Evolutionary conservation across 1,140 invertebrate species (phyloP).

Genomic region (Drosophila orena): DNA sequence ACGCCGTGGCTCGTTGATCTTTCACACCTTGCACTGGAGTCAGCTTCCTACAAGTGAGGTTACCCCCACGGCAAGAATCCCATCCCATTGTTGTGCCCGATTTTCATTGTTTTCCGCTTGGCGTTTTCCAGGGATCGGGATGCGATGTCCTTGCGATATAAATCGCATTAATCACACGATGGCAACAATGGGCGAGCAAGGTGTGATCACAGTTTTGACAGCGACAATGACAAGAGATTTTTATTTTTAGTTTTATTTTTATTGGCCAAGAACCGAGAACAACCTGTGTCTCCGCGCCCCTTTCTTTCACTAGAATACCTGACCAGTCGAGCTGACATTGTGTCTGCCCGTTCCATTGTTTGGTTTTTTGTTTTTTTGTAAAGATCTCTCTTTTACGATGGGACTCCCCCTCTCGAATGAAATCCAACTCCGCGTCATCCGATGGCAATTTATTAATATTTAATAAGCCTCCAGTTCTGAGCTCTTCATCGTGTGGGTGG

Average conservation of each 20-base stretch:
- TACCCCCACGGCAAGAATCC: slow-evolving; percentile 11
- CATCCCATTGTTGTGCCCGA: slow-evolving; percentile 16
- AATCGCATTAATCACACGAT: slow-evolving; percentile 72
- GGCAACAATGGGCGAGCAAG: slow-evolving; percentile 50
- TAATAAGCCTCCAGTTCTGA: slow-evolving; percentile 54
- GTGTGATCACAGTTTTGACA: slow-evolving; percentile 74
- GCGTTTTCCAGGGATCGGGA: slow-evolving; percentile 51
- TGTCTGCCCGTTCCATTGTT: slow-evolving; percentile 53
- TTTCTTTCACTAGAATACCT: slow-evolving; percentile 46
- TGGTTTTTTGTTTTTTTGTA: slow-evolving; percentile 18
- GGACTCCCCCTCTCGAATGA: slow-evolving; percentile 6
- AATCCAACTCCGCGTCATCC: slow-evolving; percentile 38
- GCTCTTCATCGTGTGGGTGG: slow-evolving; percentile 67
- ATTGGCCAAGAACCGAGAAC: slow-evolving; percentile 15
- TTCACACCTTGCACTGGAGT: slow-evolving; percentile 61
- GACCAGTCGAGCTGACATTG: slow-evolving; percentile 45
- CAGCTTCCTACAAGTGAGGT: slow-evolving; percentile 31
- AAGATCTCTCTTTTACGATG: slow-evolving; percentile 36
- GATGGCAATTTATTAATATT: slow-evolving; percentile 63
- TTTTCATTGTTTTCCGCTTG: slow-evolving; percentile 53
- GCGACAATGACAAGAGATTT: slow-evolving; percentile 65
- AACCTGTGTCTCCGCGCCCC: slow-evolving; percentile 45
- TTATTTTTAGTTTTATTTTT: slow-evolving; percentile 51
- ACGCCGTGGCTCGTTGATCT: slow-evolving; percentile 54
- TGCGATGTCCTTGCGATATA: slow-evolving; percentile 62